Percentiles rank a stretch among this genome's conserved stretches.
phyloP scores from a whole-genome alignment of 2,888 invertebrate species.

The Stramonita haemastoma region DNA sequence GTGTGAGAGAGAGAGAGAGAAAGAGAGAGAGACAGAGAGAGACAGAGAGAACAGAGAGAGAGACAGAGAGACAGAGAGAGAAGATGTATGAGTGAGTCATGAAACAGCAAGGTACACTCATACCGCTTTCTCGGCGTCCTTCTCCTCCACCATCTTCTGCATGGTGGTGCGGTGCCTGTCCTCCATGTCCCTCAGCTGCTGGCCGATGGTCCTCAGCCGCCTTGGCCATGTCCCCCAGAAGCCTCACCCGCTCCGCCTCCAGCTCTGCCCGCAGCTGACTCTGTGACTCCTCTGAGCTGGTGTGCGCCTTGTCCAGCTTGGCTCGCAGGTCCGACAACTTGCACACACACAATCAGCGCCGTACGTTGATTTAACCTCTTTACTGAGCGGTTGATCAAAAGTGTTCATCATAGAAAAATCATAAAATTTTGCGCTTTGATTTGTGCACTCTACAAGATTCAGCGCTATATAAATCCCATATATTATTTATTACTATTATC shows the following conservation, averaged over 20 bases:
- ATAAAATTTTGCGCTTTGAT: too few species aligned
- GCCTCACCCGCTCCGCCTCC: slow-evolving; percentile 62
- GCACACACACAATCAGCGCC: neutral
- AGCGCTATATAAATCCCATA: too few species aligned
- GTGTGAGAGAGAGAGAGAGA: too few species aligned
- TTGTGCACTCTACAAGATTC: too few species aligned
- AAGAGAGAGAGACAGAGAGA: too few species aligned
- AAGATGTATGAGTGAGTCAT: neutral
- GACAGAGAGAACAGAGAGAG: too few species aligned
- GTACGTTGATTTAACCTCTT: too few species aligned
- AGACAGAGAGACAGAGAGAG: too few species aligned
- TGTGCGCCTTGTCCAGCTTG: slow-evolving; percentile 55
- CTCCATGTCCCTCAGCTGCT: slow-evolving; percentile 65
- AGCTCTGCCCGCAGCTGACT: slow-evolving; percentile 59
- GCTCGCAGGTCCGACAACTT: slow-evolving; percentile 60
- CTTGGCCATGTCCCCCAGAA: slow-evolving; percentile 65
- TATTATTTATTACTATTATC: too few species aligned
- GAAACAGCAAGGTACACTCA: neutral
- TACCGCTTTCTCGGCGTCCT: slow-evolving; percentile 59
- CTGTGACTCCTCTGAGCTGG: slow-evolving; percentile 56
- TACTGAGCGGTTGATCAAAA: too few species aligned
- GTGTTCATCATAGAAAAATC: too few species aligned
- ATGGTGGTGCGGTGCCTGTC: slow-evolving; percentile 58
- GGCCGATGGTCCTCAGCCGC: slow-evolving; percentile 65
- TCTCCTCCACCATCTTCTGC: slow-evolving; percentile 55